phyloP scores from a whole-genome alignment of 2,888 invertebrate genomes.

The Xiphydria camelus region DNA sequence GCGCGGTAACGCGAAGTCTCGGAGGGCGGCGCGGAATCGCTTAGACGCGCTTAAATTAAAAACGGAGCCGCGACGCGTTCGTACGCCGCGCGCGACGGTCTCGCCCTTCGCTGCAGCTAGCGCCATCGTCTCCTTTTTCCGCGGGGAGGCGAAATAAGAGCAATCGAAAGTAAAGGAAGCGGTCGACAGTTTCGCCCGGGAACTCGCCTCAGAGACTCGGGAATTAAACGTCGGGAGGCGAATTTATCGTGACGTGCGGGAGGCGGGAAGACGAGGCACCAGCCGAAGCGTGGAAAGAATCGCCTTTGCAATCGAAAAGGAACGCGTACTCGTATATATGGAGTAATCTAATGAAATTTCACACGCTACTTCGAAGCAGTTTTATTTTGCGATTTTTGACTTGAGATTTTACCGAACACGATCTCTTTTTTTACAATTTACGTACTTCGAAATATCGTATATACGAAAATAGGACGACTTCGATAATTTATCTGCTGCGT shows the following conservation, averaged over 20 bases:
- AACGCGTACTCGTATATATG: too few relatives aligned
- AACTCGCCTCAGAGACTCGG: neutral
- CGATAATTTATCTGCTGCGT: too few relatives aligned
- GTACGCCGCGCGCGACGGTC: neutral
- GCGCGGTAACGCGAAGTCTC: neutral
- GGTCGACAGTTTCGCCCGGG: neutral
- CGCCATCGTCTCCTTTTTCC: neutral
- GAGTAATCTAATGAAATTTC: too few relatives aligned
- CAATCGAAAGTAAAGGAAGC: slow-evolving; percentile 1
- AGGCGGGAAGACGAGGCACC: too few relatives aligned
- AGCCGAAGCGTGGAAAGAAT: too few relatives aligned
- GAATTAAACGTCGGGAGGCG: slow-evolving; percentile 2
- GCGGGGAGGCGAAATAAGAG: slow-evolving; percentile 1
- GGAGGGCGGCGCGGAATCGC: slow-evolving; percentile 1
- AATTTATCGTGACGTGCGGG: slow-evolving; percentile 1
- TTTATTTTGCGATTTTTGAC: too few relatives aligned
- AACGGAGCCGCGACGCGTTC: slow-evolving; percentile 1
- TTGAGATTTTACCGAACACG: too few relatives aligned
- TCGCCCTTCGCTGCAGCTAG: neutral
- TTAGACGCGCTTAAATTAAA: slow-evolving; percentile 4
- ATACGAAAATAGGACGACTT: too few relatives aligned
- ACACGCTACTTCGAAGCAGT: too few relatives aligned
- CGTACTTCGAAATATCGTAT: too few relatives aligned
- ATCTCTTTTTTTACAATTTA: too few relatives aligned
- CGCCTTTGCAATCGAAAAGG: too few relatives aligned